Evolutionary conservation across 2,113 vertebrate genomes (phyloP), one percentile per base, ranked within the genome.

Genomic region (Hylia prasina): DNA sequence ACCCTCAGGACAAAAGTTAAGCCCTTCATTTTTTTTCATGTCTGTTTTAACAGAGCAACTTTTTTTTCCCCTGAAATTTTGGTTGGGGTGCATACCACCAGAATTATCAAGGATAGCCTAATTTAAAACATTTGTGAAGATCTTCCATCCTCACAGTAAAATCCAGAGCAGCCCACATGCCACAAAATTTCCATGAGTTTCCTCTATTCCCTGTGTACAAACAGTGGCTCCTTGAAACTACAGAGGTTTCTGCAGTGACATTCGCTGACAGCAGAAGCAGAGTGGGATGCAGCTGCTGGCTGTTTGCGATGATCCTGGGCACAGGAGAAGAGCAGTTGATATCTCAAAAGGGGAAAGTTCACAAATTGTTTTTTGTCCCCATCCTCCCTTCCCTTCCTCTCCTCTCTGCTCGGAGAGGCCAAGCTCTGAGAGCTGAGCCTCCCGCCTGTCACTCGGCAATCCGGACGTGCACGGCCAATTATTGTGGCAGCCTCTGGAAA

Each of bases 1-100:
- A 93, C 95, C 90, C 97, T 95, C 93, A 95, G 97, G 96, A 96
- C 89, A 97, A 90, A 97, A 97, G 93, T 95, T 96, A 96, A 97
- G 90, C 87, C 96, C 93, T 93, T 91, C 92, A 23, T 81, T 91
- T 83, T 95, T 94, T 92, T 94, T 92, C 58, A 77, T 69, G 90
- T 94, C 94, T 93, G 87, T 82, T 95, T 90, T 94, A 95, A 79
- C 64, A 87, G 90, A 94, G 64, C 30, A 92, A 89, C 78, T 81
- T 87, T 93, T 96, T 95, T 88, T 69, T 13, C 7, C 33, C 80
- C 77, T 87, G 81, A 91, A 91, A 94, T 94, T 87, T 80, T 94
- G 86, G 63, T 95, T 87, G 58, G 58, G 47, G 58, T 95, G 71
- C 96, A 89, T 73, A 93, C 90, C 80, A 87, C 77, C 73, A 93